phyloP scores from a whole-genome alignment of 2,888 invertebrate species.

The Monoplex corrugatus region DNA sequence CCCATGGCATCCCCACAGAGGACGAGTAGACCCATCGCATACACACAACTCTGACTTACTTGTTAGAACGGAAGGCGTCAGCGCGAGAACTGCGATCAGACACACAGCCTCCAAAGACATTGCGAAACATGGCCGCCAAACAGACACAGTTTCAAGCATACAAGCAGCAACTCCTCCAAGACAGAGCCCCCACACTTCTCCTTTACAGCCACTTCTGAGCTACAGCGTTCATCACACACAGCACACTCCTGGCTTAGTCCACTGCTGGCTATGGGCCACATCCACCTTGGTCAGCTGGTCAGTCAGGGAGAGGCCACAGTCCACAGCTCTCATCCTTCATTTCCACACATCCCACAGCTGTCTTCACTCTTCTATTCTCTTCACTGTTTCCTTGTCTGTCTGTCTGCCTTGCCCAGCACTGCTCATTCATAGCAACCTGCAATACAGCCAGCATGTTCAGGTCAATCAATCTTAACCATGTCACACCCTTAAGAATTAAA shows the following conservation, averaged over 20 bases:
- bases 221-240: background rate
- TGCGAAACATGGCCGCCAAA: constrained; percentile 76
- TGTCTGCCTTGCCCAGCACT: background rate
- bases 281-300: background rate
- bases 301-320: background rate
- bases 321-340: background rate
- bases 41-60: too few species aligned
- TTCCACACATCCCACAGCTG: background rate
- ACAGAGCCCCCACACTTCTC: background rate
- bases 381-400: background rate
- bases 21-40: too few species aligned
- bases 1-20: too few species aligned
- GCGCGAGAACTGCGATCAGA: constrained; percentile 75
- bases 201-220: background rate
- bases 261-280: background rate
- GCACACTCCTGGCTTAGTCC: background rate
- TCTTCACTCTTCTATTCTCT: too few species aligned
- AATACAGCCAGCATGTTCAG: too few species aligned
- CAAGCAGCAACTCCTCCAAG: constrained; percentile 2
- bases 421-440: too few species aligned
- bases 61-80: constrained; percentile 73
- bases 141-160: constrained; percentile 18
- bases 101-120: constrained; percentile 79
- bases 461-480: too few species aligned
- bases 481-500: too few species aligned